Evolutionary conservation across 2,797 vertebrate genomes (phyloP), one percentile per base, ranked within the genome.

Genomic region (Cheirogaleus major): DNA sequence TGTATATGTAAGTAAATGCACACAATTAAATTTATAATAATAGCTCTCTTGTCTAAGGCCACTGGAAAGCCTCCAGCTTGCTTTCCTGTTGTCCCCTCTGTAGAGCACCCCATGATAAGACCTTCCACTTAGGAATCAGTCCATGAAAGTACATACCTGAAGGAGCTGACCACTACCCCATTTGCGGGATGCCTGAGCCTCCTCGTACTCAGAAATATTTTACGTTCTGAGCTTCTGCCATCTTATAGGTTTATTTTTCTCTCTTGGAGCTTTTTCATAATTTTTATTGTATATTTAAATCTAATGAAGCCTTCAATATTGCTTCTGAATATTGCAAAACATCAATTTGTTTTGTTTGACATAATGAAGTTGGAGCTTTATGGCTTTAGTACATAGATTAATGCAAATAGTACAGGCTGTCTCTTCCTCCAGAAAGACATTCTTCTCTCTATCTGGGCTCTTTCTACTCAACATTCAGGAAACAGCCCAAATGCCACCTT

Each of bases 281-380:
- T 38, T 95, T 89, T 83, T 82, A 85, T 63, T 89, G 59, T 88
- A 73, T 93, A 83, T 93, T 96, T 93, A 95, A 95, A 89, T 91
- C 27, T 75, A 94, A 96, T 73, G 63, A 94, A 95, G 41, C 9
- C 48, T 94, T 82, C 32, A 70, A 32, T 80, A 83, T 89, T 75
- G 32, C 61, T 83, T 96, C 48, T 92, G 89, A 89, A 76, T 94
- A 76, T 75, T 93, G 76, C 22, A 97, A 97, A 97, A 86, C 50
- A 87, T 69, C 38, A 63, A 9, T 80, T 95, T 92, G 27, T 80
- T 95, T 86, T 55, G 20, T 87, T 89, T 93, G 38, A 57, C 18
- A 57, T 86, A 63, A 75, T 61, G 20, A 32, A 96, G 18, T 87
- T 81, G 18, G 38, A 88, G 12, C n/a, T 85, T 91, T 95, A 57